A percentile compares a stretch with the other conserved stretches of the same genome.
phyloP scores from a whole-genome alignment of 2,888 invertebrate genomes.

The Girardia tigrina region DNA sequence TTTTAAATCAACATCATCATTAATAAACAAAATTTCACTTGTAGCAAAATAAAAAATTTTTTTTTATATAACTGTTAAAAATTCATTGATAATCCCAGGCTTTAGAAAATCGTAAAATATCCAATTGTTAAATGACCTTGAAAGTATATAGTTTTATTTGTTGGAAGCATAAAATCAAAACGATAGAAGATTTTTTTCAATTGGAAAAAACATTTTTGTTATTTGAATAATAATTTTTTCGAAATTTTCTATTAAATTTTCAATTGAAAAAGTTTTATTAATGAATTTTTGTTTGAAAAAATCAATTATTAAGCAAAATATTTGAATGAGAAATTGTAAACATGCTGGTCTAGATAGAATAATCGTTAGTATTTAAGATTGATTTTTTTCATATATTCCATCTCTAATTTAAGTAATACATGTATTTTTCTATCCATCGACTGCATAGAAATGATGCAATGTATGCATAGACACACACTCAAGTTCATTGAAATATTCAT shows the following conservation, averaged over 20 bases:
- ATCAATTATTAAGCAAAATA: slow-evolving; percentile 17
- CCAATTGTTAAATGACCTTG: background rate
- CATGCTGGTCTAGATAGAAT: slow-evolving; percentile 18
- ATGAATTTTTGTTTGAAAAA: background rate
- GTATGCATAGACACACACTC: background rate
- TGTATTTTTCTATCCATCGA: background rate
- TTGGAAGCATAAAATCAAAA: too few relatives aligned
- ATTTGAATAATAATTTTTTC: background rate
- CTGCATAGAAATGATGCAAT: background rate
- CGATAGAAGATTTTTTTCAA: background rate
- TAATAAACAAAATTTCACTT: background rate
- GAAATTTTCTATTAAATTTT: background rate
- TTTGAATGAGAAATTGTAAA: slow-evolving; percentile 18
- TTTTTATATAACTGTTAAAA: background rate
- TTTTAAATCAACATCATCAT: background rate
- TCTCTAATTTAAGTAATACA: background rate
- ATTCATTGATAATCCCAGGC: slow-evolving; percentile 23
- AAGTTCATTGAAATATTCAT: slow-evolving; percentile 13
- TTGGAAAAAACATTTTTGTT: too few relatives aligned
- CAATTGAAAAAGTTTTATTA: too few relatives aligned
- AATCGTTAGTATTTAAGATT: slow-evolving; percentile 14
- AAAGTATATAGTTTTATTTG: slow-evolving; percentile 23
- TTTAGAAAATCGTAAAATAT: background rate
- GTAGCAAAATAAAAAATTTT: too few relatives aligned
- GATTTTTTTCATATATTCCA: slow-evolving; percentile 12